phyloP scores from a whole-genome alignment of 2,888 invertebrate species.

The Cataglyphis albicans region DNA sequence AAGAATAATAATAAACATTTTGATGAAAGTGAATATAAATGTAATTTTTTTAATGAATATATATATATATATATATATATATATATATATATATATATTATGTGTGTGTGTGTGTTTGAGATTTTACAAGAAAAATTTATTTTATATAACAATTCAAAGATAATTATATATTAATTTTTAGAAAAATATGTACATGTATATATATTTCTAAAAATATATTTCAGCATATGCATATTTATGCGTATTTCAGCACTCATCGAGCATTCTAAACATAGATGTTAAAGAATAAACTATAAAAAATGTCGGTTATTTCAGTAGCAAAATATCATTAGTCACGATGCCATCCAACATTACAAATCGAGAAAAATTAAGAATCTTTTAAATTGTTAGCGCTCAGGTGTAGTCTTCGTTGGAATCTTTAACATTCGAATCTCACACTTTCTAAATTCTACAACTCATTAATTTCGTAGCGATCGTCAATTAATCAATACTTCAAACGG shows the following conservation, averaged over 20 bases:
- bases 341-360: not conserved
- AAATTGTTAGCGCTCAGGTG: not conserved
- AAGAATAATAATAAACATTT: not conserved
- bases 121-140: not conserved
- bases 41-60: not conserved
- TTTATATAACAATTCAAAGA: conserved; percentile 3
- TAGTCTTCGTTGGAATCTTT: not conserved
- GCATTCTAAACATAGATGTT: not conserved
- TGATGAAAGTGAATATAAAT: not conserved
- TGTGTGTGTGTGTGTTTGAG: not conserved
- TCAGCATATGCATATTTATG: not conserved
- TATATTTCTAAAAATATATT: not conserved
- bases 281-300: not conserved
- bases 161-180: not conserved
- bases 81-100: too few relatives aligned
- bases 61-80: not conserved
- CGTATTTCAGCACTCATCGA: not conserved
- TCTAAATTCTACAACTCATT: not conserved
- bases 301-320: not conserved
- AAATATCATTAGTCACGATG: conserved; percentile 13
- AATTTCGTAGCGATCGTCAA: conserved; percentile 23
- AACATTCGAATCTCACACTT: not conserved
- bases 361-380: not conserved
- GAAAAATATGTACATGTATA: not conserved
- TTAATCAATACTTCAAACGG: conserved; percentile 26